A percentile compares a stretch with the other conserved stretches of the same genome.
These are phyloP conservation scores for Cyclopterus lumpus DNA, from an alignment of 2,797 vertebrate species.

Conservation along the genomic window DNA sequence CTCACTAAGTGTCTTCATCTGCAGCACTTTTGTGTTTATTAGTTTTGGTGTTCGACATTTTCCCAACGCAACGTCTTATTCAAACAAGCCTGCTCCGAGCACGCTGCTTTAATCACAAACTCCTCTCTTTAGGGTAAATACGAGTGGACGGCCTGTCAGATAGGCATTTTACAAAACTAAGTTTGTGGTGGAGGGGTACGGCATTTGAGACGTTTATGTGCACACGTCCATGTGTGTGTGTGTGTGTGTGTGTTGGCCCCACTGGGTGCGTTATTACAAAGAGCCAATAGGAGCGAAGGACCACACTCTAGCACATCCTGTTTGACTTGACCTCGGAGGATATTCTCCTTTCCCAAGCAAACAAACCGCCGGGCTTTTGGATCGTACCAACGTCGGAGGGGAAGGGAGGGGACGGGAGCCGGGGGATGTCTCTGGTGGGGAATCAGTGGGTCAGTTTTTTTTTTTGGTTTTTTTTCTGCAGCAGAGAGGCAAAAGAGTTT, in stretches of 20 bases:
- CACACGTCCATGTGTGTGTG: conserved; percentile 22
- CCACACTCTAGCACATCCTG: conserved; percentile 81
- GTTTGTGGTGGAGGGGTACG: conserved; percentile 61
- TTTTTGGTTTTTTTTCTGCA: conserved; percentile 18
- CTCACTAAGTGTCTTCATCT: conserved; percentile 62
- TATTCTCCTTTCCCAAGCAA: conserved; percentile 84
- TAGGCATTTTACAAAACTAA: conserved; percentile 59
- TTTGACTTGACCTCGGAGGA: conserved; percentile 84
- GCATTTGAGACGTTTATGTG: conserved; percentile 34
- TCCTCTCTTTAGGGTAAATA: conserved; percentile 73
- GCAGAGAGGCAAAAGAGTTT: conserved; percentile 24
- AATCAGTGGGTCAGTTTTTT: conserved; percentile 64
- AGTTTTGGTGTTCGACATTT: conserved; percentile 78
- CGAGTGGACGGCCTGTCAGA: conserved; percentile 60
- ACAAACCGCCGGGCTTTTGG: conserved; percentile 77
- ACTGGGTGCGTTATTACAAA: conserved; percentile 72
- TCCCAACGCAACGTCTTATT: conserved; percentile 71
- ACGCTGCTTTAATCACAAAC: conserved; percentile 74
- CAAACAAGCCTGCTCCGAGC: conserved; percentile 71
- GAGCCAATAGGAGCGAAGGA: conserved; percentile 75
- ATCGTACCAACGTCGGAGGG: conserved; percentile 80
- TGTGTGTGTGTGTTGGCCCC: conserved; percentile 54
- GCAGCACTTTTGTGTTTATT: conserved; percentile 76
- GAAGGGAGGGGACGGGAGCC: conserved; percentile 75
- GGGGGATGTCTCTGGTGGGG: conserved; percentile 68